Conservation (phyloP, 2,797 vertebrate genomes). For the Halcyon smyrnensis region DNA sequence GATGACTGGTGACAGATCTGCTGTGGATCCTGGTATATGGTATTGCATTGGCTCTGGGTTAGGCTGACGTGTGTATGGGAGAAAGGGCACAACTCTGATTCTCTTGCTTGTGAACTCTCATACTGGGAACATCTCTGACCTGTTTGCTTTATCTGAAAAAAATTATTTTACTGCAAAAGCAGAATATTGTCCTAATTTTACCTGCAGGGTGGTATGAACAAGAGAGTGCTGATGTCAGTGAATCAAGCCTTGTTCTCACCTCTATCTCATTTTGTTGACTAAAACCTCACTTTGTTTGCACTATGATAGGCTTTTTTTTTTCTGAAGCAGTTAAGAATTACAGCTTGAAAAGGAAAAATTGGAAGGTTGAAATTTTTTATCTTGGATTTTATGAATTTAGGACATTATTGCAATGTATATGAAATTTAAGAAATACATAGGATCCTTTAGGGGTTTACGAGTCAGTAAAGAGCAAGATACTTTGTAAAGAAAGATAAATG, state of each 20-base stretch:
- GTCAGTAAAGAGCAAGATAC: neutral
- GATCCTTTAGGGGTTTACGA: neutral
- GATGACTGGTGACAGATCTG: neutral
- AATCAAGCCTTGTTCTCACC: neutral
- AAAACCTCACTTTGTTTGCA: neutral
- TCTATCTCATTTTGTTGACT: neutral
- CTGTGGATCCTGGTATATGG: neutral
- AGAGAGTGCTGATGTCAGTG: neutral
- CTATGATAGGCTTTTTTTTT: neutral
- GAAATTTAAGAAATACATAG: neutral
- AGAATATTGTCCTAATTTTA: neutral
- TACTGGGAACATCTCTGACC: neutral
- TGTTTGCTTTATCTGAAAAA: neutral
- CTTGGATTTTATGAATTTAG: neutral
- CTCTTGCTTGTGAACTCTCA: neutral
- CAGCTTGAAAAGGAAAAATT: neutral
- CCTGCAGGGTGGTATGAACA: accelerated
- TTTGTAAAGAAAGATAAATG: neutral
- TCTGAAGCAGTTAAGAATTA: neutral
- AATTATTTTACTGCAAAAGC: neutral
- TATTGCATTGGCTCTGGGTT: neutral
- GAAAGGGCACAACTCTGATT: neutral
- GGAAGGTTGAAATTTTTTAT: neutral
- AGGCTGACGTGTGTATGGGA: neutral
- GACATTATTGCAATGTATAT: neutral